Evolutionary conservation across 2,888 invertebrate genomes (phyloP).

Genomic region (Bibio marci): DNA sequence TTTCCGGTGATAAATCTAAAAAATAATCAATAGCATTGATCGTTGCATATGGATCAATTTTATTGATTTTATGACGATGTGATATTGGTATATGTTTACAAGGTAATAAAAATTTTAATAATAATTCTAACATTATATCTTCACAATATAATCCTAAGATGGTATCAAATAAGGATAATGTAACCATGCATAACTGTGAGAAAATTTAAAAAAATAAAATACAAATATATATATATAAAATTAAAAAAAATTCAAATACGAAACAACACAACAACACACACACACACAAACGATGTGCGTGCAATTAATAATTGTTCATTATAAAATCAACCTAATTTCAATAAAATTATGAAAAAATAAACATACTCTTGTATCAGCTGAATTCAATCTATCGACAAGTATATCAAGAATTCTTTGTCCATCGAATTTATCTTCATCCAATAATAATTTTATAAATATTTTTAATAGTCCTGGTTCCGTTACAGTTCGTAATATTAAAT

Average conservation of each 20-base stretch:
- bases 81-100: slow-evolving; percentile 59
- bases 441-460: slow-evolving; percentile 69
- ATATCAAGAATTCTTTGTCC: slow-evolving; percentile 67
- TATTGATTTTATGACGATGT: slow-evolving; percentile 51
- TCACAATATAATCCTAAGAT: slow-evolving; percentile 85
- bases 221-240: slow-evolving; percentile 2
- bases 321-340: no score
- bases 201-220: slow-evolving; percentile 8
- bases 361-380: slow-evolving; percentile 51
- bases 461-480: slow-evolving; percentile 69
- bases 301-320: no score
- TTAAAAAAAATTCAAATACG: slow-evolving; percentile 1
- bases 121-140: slow-evolving; percentile 84
- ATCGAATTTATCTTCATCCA: slow-evolving; percentile 67
- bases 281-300: no score
- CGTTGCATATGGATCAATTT: slow-evolving; percentile 44
- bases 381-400: slow-evolving; percentile 60
- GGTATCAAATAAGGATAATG: slow-evolving; percentile 79
- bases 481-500: slow-evolving; percentile 74
- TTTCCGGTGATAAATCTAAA: slow-evolving; percentile 49
- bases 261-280: no score
- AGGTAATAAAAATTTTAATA: slow-evolving; percentile 69
- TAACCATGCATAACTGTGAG: slow-evolving; percentile 67
- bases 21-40: slow-evolving; percentile 57
- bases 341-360: slow-evolving; percentile 3